Conservation (phyloP, 2,888 invertebrate species). For the Allolobophora icterica region DNA sequence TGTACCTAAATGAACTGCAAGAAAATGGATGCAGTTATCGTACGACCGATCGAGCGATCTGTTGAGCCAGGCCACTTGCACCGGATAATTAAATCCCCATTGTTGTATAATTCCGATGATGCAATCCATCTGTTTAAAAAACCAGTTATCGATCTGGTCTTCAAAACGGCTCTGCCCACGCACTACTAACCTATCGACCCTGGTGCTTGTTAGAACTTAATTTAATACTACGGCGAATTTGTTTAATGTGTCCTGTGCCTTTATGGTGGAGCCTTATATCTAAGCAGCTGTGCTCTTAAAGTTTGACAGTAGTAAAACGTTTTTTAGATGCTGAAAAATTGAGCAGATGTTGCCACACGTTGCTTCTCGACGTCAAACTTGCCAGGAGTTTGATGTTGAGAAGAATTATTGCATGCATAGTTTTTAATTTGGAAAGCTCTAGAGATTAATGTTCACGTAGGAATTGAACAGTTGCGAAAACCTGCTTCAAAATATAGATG, state of each 20-base stretch:
- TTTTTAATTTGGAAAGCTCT: background rate
- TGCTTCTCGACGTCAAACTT: no score
- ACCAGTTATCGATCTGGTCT: background rate
- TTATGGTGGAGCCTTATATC: background rate
- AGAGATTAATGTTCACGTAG: background rate
- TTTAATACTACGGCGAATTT: no score
- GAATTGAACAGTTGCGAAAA: no score
- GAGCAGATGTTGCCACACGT: background rate
- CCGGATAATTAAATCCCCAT: constrained; percentile 12
- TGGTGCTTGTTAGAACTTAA: no score
- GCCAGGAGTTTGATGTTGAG: background rate
- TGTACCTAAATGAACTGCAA: background rate
- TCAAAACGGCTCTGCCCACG: background rate
- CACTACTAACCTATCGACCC: background rate
- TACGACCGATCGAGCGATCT: background rate
- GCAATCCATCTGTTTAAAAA: background rate
- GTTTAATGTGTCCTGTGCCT: background rate
- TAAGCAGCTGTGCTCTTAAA: background rate
- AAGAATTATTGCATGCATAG: background rate
- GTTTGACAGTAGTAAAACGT: background rate
- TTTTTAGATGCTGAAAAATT: background rate
- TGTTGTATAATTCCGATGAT: background rate
- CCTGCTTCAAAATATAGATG: background rate
- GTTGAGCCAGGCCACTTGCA: background rate
- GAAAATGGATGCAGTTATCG: background rate